Evolutionary conservation across 2,113 vertebrate genomes (phyloP).

Genomic region (Pheucticus melanocephalus): DNA sequence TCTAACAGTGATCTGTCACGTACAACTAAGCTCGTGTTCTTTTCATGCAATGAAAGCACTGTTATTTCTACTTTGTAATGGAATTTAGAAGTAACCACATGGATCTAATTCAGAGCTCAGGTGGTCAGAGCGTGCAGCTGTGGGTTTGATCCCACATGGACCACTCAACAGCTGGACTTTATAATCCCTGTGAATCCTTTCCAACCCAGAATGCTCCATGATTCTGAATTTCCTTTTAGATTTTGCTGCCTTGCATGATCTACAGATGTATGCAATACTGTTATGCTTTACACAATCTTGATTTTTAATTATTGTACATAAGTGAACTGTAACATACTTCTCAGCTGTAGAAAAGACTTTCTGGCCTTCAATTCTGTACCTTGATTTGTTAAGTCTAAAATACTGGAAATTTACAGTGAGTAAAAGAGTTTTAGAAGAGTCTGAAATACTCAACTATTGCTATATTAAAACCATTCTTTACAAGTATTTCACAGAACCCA

Average conservation of each 20-base stretch:
- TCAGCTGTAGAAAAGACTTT: neutral
- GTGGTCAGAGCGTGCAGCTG: accelerated
- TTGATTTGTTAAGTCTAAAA: neutral
- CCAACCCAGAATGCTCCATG: neutral
- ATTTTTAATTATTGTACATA: neutral
- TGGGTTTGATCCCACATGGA: neutral
- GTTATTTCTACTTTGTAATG: neutral
- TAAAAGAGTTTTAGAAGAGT: neutral
- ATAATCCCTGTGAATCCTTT: neutral
- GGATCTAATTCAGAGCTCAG: neutral
- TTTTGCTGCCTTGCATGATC: neutral
- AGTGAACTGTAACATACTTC: neutral
- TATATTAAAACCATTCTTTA: neutral
- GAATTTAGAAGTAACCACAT: neutral
- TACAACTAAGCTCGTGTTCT: neutral
- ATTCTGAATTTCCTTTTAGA: neutral
- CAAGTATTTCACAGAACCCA: neutral
- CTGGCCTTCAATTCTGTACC: neutral
- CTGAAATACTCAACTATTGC: neutral
- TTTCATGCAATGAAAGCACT: neutral
- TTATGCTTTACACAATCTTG: neutral
- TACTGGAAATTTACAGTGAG: neutral
- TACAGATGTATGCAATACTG: neutral
- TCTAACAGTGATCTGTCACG: neutral
- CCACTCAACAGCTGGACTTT: neutral